A percentile compares a stretch with the other conserved stretches of the same genome.
Evolutionary conservation across 2,888 invertebrate genomes (phyloP).

Genomic region (Eupsilia transversa): DNA sequence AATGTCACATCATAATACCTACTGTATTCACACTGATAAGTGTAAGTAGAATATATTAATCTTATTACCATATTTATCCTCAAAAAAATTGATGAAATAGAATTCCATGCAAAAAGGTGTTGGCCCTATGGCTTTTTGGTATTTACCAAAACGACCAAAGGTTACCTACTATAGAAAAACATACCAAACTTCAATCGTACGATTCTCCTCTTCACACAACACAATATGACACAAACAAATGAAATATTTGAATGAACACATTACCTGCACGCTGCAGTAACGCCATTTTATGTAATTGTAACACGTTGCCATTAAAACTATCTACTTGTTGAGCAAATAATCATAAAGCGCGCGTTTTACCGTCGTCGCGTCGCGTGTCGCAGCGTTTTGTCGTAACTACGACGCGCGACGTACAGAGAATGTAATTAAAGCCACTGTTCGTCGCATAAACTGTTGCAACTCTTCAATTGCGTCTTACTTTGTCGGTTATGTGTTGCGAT

Average conservation of each 20-base stretch:
- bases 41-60: neutral
- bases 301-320: constrained; percentile 64
- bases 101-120: neutral
- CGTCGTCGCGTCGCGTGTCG: constrained; percentile 56
- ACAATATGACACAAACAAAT: constrained; percentile 7
- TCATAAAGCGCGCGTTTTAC: constrained; percentile 77
- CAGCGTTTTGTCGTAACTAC: constrained; percentile 67
- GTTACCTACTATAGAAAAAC: too few species aligned
- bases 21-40: neutral
- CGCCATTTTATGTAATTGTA: constrained; percentile 64
- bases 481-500: constrained; percentile 73
- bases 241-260: constrained; percentile 55
- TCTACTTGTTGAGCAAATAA: constrained; percentile 85
- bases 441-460: constrained; percentile 76
- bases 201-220: neutral
- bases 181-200: too few species aligned
- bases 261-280: constrained; percentile 61
- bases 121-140: too few species aligned
- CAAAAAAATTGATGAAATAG: neutral
- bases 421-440: constrained; percentile 68
- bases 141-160: too few species aligned
- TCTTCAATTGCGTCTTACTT: constrained; percentile 76
- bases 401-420: constrained; percentile 59
- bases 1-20: neutral
- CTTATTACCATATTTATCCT: neutral